Conservation (phyloP, 2,888 invertebrate genomes). For the Scrobipalpa costella region DNA sequence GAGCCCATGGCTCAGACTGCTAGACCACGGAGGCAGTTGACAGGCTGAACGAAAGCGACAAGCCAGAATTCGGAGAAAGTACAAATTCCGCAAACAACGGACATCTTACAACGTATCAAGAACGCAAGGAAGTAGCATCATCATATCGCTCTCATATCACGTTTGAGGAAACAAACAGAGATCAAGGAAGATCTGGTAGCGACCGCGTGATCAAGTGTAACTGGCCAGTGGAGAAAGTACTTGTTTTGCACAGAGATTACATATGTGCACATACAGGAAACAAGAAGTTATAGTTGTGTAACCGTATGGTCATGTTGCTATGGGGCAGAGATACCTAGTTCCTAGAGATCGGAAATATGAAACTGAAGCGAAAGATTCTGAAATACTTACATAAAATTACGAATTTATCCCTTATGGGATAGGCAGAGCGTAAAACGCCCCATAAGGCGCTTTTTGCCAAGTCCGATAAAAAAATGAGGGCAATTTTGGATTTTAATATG, state of each 20-base stretch:
- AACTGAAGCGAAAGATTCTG: background rate
- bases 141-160: background rate
- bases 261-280: slow-evolving; percentile 6
- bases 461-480: too few relatives aligned
- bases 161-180: background rate
- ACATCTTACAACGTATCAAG: too few relatives aligned
- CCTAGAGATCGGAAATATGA: too few relatives aligned
- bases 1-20: too few relatives aligned
- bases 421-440: too few relatives aligned
- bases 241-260: background rate
- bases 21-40: too few relatives aligned
- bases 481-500: too few relatives aligned
- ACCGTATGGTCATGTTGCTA: background rate
- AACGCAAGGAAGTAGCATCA: background rate
- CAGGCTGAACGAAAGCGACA: too few relatives aligned
- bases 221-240: slow-evolving; percentile 22
- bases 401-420: too few relatives aligned
- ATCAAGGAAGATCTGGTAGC: background rate
- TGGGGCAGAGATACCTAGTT: background rate
- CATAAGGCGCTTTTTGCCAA: too few relatives aligned
- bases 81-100: too few relatives aligned
- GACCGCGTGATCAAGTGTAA: background rate
- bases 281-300: background rate
- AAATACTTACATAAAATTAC: background rate
- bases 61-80: too few relatives aligned